Percentiles rank a stretch among this genome's conserved stretches.
These are phyloP conservation scores for Intellagama lesueurii DNA, from an alignment of 2,797 vertebrate species.

Conservation along the genomic window DNA sequence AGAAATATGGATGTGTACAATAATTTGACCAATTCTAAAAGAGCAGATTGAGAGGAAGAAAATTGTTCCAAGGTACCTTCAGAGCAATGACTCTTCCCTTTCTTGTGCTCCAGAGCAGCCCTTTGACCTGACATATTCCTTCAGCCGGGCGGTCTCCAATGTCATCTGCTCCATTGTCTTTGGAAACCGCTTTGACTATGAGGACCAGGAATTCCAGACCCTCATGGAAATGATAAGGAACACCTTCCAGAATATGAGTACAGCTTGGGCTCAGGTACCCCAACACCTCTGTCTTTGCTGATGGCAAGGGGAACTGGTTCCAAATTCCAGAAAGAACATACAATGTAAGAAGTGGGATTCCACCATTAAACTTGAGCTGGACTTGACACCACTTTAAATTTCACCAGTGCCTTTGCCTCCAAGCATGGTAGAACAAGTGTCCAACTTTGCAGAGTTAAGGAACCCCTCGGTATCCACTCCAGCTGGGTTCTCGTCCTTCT, in stretches of 20 bases:
- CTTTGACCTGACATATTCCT: slow-evolving; percentile 53
- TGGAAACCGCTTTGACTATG: slow-evolving; percentile 80
- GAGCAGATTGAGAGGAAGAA: too few relatives aligned
- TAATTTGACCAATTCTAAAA: neutral
- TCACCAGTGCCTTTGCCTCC: too few relatives aligned
- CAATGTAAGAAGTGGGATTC: neutral
- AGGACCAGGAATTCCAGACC: slow-evolving; percentile 73
- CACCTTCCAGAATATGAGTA: neutral
- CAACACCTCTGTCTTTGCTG: neutral
- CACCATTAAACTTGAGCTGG: neutral
- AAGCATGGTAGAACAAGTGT: neutral
- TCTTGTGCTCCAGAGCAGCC: neutral
- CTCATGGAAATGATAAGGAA: slow-evolving; percentile 72
- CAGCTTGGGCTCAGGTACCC: neutral
- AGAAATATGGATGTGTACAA: neutral
- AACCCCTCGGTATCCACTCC: neutral
- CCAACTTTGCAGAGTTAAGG: neutral
- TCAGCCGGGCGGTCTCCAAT: slow-evolving; percentile 46
- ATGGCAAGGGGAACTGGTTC: neutral
- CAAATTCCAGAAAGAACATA: neutral
- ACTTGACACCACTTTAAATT: too few relatives aligned
- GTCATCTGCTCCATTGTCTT: slow-evolving; percentile 68
- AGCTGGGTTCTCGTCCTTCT: neutral
- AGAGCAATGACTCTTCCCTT: neutral
- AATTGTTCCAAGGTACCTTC: neutral